Evolutionary conservation across 2,888 invertebrate species (phyloP).

Genomic region (Sceliomorpha sp.): DNA sequence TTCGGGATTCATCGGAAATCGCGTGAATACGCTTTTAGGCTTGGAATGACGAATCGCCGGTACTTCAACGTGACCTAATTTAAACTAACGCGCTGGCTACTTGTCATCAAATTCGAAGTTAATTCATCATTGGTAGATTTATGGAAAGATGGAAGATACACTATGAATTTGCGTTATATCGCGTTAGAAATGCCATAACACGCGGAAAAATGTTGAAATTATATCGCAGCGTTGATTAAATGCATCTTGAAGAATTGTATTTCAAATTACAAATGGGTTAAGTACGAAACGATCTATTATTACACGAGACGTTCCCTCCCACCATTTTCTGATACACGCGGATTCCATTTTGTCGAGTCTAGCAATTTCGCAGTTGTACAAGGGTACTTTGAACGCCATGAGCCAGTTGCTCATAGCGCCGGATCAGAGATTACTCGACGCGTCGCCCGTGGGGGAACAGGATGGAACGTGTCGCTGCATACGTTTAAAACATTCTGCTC

Average conservation of each 20-base stretch:
- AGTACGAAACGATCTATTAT: slow-evolving; percentile 15
- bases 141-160: too few species aligned
- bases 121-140: too few species aligned
- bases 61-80: slow-evolving; percentile 1
- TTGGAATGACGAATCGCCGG: slow-evolving; percentile 3
- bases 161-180: too few species aligned
- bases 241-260: too few species aligned
- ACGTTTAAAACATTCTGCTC: slow-evolving; percentile 58
- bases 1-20: slow-evolving; percentile 46
- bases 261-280: too few species aligned
- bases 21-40: slow-evolving; percentile 41
- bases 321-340: slow-evolving; percentile 43
- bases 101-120: slow-evolving; percentile 23
- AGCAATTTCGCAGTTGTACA: slow-evolving; percentile 38
- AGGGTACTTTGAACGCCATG: slow-evolving; percentile 33
- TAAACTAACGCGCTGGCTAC: slow-evolving; percentile 26
- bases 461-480: slow-evolving; percentile 74
- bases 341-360: slow-evolving; percentile 26
- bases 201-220: too few species aligned
- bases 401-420: slow-evolving; percentile 43
- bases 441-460: slow-evolving; percentile 64
- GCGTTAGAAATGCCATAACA: too few species aligned
- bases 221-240: too few species aligned
- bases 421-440: slow-evolving; percentile 68
- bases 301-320: slow-evolving; percentile 22